phyloP scores from a whole-genome alignment of 2,113 vertebrate species.

The Tringa solitaria region DNA sequence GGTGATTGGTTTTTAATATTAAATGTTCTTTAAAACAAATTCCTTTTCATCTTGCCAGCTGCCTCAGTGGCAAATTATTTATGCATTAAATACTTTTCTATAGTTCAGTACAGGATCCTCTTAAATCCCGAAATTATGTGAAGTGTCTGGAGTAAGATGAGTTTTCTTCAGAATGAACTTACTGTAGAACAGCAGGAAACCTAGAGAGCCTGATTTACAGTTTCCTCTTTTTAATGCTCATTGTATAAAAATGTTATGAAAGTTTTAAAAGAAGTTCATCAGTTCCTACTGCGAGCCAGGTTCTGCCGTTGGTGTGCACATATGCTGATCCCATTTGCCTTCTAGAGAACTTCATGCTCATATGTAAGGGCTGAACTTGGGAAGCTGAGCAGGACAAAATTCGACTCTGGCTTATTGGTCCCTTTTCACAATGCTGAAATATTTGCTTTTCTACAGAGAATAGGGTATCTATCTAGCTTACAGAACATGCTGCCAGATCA shows the following conservation, averaged over 20 bases:
- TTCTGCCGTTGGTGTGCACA: neutral
- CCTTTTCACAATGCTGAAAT: neutral
- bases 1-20: slow-evolving; percentile 9
- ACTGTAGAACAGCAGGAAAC: slow-evolving; percentile 21
- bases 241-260: slow-evolving; percentile 46
- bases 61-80: slow-evolving; percentile 23
- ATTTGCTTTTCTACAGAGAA: neutral
- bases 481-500: neutral
- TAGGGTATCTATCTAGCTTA: neutral
- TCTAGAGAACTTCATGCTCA: neutral
- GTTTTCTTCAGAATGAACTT: neutral
- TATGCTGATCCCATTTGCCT: slow-evolving; percentile 36
- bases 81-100: neutral
- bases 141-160: slow-evolving; percentile 28
- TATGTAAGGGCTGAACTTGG: neutral
- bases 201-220: slow-evolving; percentile 31
- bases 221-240: slow-evolving; percentile 51
- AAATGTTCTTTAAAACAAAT: neutral
- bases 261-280: slow-evolving; percentile 33
- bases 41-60: slow-evolving; percentile 47
- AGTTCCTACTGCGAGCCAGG: slow-evolving; percentile 28
- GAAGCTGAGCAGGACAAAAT: neutral
- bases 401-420: neutral
- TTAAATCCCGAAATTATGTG: slow-evolving; percentile 27
- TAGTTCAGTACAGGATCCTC: slow-evolving; percentile 19